phyloP scores from a whole-genome alignment of 2,888 invertebrate genomes.

The Heliconius cydno region DNA sequence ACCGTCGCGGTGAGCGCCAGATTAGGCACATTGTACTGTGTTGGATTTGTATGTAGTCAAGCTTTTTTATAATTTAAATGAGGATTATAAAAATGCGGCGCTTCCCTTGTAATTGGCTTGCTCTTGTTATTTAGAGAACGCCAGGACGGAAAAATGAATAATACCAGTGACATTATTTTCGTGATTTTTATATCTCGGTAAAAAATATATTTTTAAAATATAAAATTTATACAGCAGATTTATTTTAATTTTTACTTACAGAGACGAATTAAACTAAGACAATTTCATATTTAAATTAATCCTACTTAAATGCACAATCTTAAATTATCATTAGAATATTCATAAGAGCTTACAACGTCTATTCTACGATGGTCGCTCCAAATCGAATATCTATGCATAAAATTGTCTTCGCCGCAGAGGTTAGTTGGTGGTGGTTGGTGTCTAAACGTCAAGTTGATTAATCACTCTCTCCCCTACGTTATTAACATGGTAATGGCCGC shows the following conservation, averaged over 20 bases:
- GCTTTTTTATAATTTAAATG: slow-evolving; percentile 69
- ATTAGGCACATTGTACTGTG: slow-evolving; percentile 74
- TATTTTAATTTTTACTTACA: neutral
- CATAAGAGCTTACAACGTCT: slow-evolving; percentile 52
- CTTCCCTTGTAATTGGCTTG: slow-evolving; percentile 48
- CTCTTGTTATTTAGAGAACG: slow-evolving; percentile 39
- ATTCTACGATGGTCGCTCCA: slow-evolving; percentile 45
- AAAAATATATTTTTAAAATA: neutral
- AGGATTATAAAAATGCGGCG: slow-evolving; percentile 54
- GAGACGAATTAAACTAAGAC: neutral
- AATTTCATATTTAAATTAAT: slow-evolving; percentile 11
- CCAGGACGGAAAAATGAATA: neutral
- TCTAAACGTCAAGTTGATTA: slow-evolving; percentile 80
- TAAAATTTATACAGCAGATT: neutral
- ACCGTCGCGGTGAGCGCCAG: slow-evolving; percentile 71
- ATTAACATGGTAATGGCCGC: slow-evolving; percentile 83
- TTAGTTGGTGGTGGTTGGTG: slow-evolving; percentile 58
- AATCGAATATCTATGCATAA: slow-evolving; percentile 77
- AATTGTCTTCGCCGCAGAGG: slow-evolving; percentile 68
- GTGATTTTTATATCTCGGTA: neutral
- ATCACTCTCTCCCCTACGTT: slow-evolving; percentile 78
- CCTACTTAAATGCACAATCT: slow-evolving; percentile 20
- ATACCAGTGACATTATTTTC: neutral
- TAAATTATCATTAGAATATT: slow-evolving; percentile 45
- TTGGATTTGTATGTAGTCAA: slow-evolving; percentile 64